Conservation (phyloP, 2,888 invertebrate genomes). For the Laspeyria flexula region DNA sequence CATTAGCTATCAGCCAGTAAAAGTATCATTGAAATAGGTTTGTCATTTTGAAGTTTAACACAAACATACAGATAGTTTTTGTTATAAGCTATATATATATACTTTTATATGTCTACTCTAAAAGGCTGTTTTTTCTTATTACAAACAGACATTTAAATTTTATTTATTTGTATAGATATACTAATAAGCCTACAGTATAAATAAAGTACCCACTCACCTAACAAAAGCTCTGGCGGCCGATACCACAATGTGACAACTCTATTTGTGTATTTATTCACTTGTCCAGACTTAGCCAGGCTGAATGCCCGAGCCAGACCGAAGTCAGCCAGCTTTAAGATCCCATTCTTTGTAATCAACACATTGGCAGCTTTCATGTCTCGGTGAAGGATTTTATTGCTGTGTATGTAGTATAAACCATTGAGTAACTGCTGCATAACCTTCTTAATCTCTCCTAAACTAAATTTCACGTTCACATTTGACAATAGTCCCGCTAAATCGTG, state of each 20-base stretch:
- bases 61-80: no score
- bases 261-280: conserved; percentile 96
- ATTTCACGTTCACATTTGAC: conserved; percentile 98
- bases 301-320: conserved; percentile 98
- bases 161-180: no score
- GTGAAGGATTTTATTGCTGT: conserved; percentile 97
- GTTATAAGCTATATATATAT: no score
- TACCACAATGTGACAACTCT: conserved; percentile 99
- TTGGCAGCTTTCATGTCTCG: conserved; percentile 99
- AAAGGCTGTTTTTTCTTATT: no score
- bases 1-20: no score
- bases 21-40: no score
- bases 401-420: conserved; percentile 97
- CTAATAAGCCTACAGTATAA: no score
- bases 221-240: conserved; percentile 86
- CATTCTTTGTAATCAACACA: conserved; percentile 98
- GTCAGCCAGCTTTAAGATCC: conserved; percentile 97
- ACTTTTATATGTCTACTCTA: no score
- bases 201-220: no score
- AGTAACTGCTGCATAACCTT: conserved; percentile 90
- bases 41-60: no score
- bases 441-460: conserved; percentile 98
- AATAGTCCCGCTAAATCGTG: conserved; percentile 98
- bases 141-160: no score
- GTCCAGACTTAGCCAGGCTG: conserved; percentile 94